Base-by-base conservation (phyloP, 2,888 invertebrate species). In the Amblyteles armatorius region DNA sequence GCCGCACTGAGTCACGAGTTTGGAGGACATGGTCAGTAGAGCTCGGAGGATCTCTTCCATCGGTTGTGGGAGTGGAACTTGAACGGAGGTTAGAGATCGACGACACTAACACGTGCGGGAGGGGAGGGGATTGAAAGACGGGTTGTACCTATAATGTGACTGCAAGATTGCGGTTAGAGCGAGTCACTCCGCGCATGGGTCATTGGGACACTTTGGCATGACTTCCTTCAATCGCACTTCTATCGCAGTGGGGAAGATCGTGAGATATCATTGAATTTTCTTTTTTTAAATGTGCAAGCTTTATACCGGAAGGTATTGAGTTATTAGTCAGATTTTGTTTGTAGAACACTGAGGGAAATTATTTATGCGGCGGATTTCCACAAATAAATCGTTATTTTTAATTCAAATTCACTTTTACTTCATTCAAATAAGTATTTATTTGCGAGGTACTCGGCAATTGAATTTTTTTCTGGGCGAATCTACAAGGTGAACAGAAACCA, bases 21-120 rank as follows among this genome's bases (percentile, higher is more conserved):
- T 78, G 22, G 82, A 82, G 82, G 78, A 78, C 78, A 78, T 77
- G 82, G 82, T 82, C 82, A 77, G 77, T 65, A 71, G 77, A 77
- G 69, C 68, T 52, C 82, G 65, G 71, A 82, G 77, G 22, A 77
- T 82, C 63, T 72, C 55, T 65, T 16, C 0, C 4, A 77, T 44
- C 60, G 77, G 48, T 77, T 63, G 77, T 77, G 65, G 77, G 77
- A 82, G 77, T 82, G 57, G 65, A 82, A 77, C 77, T 71, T 22
- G 65, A 36, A 69, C 50, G 40, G n/a, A 29, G 29, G 40, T 40
- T 11, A 48, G 60, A 65, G 77, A 77, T 77, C 67, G 57, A 60
- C 57, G 68, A 79, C 26, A 36, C 63, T 26, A 26, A 55, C 40
- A 72, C 73, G 57, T 60, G 50, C 40, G 44, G 26, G 55, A 13